Conservation (phyloP, 2,113 vertebrate genomes). For the Sapajus apella region DNA sequence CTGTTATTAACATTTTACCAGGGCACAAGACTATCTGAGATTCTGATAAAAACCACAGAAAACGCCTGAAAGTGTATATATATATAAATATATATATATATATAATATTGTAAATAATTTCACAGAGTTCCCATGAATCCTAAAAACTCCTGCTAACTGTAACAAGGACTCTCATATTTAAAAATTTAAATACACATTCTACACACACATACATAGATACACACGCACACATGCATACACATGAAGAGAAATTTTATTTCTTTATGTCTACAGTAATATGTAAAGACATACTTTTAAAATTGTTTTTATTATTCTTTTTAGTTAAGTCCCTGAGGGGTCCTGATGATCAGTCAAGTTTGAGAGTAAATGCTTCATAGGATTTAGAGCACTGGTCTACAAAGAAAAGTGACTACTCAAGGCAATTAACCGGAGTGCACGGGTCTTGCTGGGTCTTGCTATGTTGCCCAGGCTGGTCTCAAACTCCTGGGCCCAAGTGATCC, state of each 20-base stretch:
- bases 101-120: background rate
- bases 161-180: background rate
- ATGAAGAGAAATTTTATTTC: background rate
- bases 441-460: too few relatives aligned
- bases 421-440: background rate
- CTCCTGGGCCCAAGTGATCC: too few relatives aligned
- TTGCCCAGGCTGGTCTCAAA: too few relatives aligned
- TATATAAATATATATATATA: background rate
- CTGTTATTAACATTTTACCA: background rate
- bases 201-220: background rate
- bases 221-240: background rate
- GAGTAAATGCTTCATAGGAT: background rate
- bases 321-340: background rate
- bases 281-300: background rate
- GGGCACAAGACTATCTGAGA: background rate
- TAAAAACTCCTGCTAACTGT: background rate
- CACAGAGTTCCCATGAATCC: background rate
- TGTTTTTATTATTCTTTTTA: background rate
- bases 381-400: background rate
- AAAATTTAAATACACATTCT: background rate
- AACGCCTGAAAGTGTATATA: background rate
- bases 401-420: background rate
- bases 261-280: background rate
- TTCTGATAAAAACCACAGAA: background rate
- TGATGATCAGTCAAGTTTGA: background rate